Percentiles rank a stretch among this genome's conserved stretches.
phyloP scores from a whole-genome alignment of 2,888 invertebrate genomes.

The Caenorhabditis japonica region DNA sequence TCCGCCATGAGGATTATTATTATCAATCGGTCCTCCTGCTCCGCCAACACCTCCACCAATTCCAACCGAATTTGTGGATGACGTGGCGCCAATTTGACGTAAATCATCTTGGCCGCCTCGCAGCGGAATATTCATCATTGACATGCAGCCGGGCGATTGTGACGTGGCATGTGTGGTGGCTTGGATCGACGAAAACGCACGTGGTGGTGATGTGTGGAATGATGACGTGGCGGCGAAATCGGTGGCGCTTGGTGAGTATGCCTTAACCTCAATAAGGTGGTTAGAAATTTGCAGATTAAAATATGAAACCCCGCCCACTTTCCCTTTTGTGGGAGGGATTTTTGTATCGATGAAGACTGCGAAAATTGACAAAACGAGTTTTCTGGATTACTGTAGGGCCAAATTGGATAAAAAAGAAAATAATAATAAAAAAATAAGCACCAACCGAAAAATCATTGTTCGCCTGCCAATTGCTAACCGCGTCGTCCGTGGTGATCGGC shows the following conservation, averaged over 20 bases:
- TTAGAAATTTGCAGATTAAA: too few relatives aligned
- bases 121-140: conserved; percentile 60
- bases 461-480: conserved; percentile 52
- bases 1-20: conserved; percentile 17
- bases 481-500: conserved; percentile 52
- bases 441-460: conserved; percentile 36
- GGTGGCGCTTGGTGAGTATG: conserved; percentile 37
- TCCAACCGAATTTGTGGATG: not conserved
- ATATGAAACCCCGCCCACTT: too few relatives aligned
- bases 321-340: too few relatives aligned
- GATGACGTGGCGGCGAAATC: conserved; percentile 16
- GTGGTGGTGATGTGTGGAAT: conserved; percentile 24
- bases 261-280: conserved; percentile 1
- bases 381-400: too few relatives aligned
- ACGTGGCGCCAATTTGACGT: conserved; percentile 20
- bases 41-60: not conserved
- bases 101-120: conserved; percentile 21
- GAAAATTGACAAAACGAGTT: too few relatives aligned
- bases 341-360: too few relatives aligned
- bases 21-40: not conserved
- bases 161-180: not conserved
- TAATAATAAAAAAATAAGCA: too few relatives aligned
- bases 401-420: too few relatives aligned
- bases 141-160: conserved; percentile 63
- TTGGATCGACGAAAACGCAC: conserved; percentile 59